Evolutionary conservation across 1,140 invertebrate species (phyloP).

Genomic region (Platyscapa corneri): DNA sequence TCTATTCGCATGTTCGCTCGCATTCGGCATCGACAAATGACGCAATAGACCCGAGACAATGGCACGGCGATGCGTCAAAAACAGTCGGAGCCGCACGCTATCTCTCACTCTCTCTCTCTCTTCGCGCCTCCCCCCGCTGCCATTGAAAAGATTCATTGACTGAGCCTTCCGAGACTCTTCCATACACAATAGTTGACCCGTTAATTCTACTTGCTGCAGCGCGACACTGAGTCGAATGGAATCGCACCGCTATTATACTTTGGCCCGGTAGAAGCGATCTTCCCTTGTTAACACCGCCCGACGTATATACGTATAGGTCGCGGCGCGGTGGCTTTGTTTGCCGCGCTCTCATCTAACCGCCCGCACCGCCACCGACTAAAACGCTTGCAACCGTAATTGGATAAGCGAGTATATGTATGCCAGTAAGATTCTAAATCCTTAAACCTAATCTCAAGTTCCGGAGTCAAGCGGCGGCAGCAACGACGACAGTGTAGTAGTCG

Average conservation of each 20-base stretch:
- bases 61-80: not conserved
- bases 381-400: constrained; percentile 7
- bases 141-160: not conserved
- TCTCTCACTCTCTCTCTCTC: not conserved
- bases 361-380: not conserved
- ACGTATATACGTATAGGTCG: not conserved
- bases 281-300: not conserved
- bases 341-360: not conserved
- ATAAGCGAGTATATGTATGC: constrained; percentile 24
- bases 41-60: constrained; percentile 34
- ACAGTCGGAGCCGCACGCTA: not conserved
- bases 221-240: not conserved
- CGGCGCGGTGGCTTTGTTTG: not conserved
- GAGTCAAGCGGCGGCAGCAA: not conserved
- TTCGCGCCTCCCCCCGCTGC: not conserved
- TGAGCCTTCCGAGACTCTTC: not conserved
- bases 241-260: not conserved
- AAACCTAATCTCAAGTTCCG: constrained; percentile 20
- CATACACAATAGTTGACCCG: not conserved
- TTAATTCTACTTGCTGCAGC: not conserved
- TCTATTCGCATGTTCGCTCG: constrained; percentile 21
- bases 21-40: constrained; percentile 27
- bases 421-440: constrained; percentile 34
- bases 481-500: not conserved
- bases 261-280: not conserved